Percentiles rank a stretch among this genome's conserved stretches.
Conservation (phyloP, 2,113 vertebrate species). For the Centropristis striata region DNA sequence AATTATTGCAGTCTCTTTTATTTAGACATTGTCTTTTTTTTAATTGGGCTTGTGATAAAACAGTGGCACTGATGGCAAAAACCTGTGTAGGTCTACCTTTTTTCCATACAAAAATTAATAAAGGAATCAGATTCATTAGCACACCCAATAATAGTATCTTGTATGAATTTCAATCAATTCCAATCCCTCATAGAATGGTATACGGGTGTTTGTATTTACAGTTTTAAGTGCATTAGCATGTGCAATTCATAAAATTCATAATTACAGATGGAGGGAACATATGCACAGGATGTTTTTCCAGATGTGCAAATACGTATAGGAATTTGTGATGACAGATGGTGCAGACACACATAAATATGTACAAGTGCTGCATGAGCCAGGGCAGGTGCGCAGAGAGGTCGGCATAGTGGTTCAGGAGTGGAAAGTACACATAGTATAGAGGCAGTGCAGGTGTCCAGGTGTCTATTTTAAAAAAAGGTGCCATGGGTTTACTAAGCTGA, state of each 20-base stretch:
- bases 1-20: too few relatives aligned
- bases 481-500: not conserved
- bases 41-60: too few relatives aligned
- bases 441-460: constrained; percentile 11
- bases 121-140: too few relatives aligned
- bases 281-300: constrained; percentile 9
- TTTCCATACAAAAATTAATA: too few relatives aligned
- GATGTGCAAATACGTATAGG: constrained; percentile 42
- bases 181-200: too few relatives aligned
- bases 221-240: not conserved
- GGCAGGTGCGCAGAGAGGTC: constrained; percentile 14
- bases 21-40: too few relatives aligned
- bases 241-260: not conserved
- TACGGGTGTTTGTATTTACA: not conserved
- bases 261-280: constrained; percentile 38
- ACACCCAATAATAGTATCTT: too few relatives aligned
- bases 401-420: not conserved
- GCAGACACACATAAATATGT: not conserved
- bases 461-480: constrained; percentile 16
- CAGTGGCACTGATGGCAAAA: too few relatives aligned
- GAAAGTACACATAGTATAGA: not conserved
- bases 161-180: too few relatives aligned
- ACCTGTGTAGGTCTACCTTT: too few relatives aligned
- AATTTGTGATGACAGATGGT: constrained; percentile 25
- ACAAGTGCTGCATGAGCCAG: not conserved